Evolutionary conservation across 35 echinoderm and acorn worm genomes (phyloP).

Genomic region (Holothuria glaberrima): DNA sequence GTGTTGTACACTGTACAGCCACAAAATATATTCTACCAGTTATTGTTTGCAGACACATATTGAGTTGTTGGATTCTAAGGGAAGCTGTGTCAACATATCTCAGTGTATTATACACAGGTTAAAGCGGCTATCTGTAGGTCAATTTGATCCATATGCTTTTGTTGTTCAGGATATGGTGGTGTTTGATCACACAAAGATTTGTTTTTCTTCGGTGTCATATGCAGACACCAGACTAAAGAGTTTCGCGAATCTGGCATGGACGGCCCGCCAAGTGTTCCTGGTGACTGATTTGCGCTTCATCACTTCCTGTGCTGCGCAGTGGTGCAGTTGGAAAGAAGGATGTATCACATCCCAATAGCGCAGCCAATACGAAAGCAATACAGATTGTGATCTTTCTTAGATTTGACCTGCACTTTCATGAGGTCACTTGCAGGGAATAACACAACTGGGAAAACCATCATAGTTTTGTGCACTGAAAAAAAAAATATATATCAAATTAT

Average conservation of each 20-base stretch:
- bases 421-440: too few species aligned
- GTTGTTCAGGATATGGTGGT: conserved; percentile 49
- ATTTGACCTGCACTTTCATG: too few species aligned
- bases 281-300: background rate
- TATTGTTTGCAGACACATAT: background rate
- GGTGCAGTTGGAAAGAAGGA: background rate
- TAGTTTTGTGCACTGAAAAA: too few species aligned
- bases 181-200: conserved; percentile 13
- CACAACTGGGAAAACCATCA: too few species aligned
- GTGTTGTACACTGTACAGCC: too few species aligned
- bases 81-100: conserved; percentile 41
- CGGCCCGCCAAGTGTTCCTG: conserved; percentile 20
- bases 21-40: too few species aligned
- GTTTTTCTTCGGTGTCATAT: conserved; percentile 29
- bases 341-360: background rate
- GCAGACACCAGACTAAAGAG: conserved; percentile 4
- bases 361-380: background rate
- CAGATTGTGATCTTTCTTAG: too few species aligned
- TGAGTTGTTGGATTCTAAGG: conserved; percentile 2
- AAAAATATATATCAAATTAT: too few species aligned
- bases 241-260: conserved; percentile 13
- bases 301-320: conserved; percentile 21
- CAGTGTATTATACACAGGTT: background rate
- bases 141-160: conserved; percentile 40
- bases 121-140: conserved; percentile 7